Evolutionary conservation across 2,113 vertebrate genomes (phyloP).

Genomic region (Mellivora capensis): DNA sequence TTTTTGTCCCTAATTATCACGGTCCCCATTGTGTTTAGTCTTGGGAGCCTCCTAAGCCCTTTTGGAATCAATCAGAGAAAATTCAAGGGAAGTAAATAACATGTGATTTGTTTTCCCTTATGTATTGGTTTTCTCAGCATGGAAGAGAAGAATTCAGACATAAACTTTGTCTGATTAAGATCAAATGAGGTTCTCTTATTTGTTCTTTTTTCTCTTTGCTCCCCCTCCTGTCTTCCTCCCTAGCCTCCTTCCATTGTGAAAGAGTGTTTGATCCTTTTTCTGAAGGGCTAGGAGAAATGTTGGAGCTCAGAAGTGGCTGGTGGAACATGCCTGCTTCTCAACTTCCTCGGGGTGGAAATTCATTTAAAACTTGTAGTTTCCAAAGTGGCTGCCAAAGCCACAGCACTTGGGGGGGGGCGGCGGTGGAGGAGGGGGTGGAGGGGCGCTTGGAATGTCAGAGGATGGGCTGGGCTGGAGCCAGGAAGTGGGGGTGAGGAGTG

Average conservation of each 20-base stretch:
- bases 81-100: slow-evolving; percentile 50
- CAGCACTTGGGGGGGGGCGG: neutral
- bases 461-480: slow-evolving; percentile 67
- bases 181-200: slow-evolving; percentile 50
- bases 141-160: slow-evolving; percentile 53
- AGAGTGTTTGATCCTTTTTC: slow-evolving; percentile 65
- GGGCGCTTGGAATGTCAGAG: neutral
- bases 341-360: slow-evolving; percentile 73
- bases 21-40: slow-evolving; percentile 14
- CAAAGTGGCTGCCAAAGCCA: slow-evolving; percentile 74
- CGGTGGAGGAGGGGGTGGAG: neutral
- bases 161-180: slow-evolving; percentile 66
- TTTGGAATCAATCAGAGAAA: slow-evolving; percentile 48
- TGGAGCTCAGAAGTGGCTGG: slow-evolving; percentile 69
- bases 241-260: slow-evolving; percentile 48
- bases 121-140: slow-evolving; percentile 40
- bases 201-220: neutral
- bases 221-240: neutral
- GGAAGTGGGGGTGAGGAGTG: neutral
- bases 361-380: slow-evolving; percentile 73
- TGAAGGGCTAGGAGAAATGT: slow-evolving; percentile 49
- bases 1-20: neutral
- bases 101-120: slow-evolving; percentile 53
- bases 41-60: slow-evolving; percentile 35
- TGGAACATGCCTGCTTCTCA: slow-evolving; percentile 61